These are phyloP conservation scores for Trematomus loennbergii DNA, from an alignment of 2,113 vertebrate species.

Conservation along the genomic window DNA sequence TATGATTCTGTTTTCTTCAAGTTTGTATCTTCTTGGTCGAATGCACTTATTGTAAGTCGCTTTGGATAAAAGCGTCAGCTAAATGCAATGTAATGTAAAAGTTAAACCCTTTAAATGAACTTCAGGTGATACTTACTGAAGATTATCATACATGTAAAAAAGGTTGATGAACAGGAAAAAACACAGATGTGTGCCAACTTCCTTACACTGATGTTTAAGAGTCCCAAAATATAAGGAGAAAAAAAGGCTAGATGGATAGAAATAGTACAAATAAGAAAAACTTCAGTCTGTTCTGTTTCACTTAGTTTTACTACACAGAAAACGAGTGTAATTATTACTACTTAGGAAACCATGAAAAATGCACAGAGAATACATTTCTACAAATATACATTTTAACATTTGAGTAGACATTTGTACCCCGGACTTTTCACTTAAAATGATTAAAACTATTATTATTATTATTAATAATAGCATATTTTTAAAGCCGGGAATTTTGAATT, in stretches of 20 bases:
- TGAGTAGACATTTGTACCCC: neutral
- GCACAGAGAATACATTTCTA: neutral
- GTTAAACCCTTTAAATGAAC: neutral
- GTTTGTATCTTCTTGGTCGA: too few relatives aligned
- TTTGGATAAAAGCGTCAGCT: too few relatives aligned
- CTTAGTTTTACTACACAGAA: constrained; percentile 12
- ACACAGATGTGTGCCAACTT: neutral
- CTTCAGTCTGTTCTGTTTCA: constrained; percentile 13
- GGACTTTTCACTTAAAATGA: neutral
- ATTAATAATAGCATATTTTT: neutral
- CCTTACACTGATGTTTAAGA: neutral
- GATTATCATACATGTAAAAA: neutral
- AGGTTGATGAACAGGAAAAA: neutral
- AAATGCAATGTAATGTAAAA: too few relatives aligned
- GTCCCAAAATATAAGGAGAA: neutral
- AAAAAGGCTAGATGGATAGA: too few relatives aligned
- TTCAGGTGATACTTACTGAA: neutral
- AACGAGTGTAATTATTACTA: neutral
- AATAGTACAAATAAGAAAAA: neutral
- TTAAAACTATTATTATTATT: constrained; percentile 1
- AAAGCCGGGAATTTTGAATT: neutral
- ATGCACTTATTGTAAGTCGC: too few relatives aligned
- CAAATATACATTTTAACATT: neutral
- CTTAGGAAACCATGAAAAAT: constrained; percentile 1
- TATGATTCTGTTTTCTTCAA: too few relatives aligned